Conservation (phyloP, 2,113 vertebrate genomes). For the Perccottus glenii region DNA sequence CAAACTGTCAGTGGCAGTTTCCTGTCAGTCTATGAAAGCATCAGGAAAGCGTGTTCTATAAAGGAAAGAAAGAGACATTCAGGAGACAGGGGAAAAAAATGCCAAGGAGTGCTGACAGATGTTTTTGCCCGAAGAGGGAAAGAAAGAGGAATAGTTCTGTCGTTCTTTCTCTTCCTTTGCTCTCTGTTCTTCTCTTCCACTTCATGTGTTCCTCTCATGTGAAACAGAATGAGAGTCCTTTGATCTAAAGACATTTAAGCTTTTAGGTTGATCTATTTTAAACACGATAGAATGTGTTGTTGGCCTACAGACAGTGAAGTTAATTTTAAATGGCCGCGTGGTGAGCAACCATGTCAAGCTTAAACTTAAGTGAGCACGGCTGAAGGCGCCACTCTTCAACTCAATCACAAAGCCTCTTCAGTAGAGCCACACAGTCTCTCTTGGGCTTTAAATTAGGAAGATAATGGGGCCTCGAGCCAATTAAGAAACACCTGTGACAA, state of each 20-base stretch:
- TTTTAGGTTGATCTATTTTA: conserved; percentile 31
- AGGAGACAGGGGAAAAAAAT: conserved; percentile 31
- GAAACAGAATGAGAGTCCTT: conserved; percentile 29
- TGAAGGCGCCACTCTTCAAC: conserved; percentile 4
- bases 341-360: conserved; percentile 15
- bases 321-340: not conserved
- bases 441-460: conserved; percentile 21
- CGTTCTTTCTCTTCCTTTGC: conserved; percentile 24
- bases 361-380: conserved; percentile 6
- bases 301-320: not conserved
- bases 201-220: conserved; percentile 24
- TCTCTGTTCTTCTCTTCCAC: conserved; percentile 33
- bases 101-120: conserved; percentile 64
- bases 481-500: conserved; percentile 56
- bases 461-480: conserved; percentile 41
- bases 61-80: conserved; percentile 38
- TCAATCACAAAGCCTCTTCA: conserved; percentile 26
- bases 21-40: conserved; percentile 58
- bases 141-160: conserved; percentile 46
- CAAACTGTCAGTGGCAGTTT: conserved; percentile 64
- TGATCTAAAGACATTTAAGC: conserved; percentile 32
- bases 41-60: conserved; percentile 45
- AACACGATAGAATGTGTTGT: conserved; percentile 4
- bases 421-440: conserved; percentile 10
- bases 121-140: conserved; percentile 52